Evolutionary conservation across 2,797 vertebrate genomes (phyloP).

Genomic region (Taenioides sp.): DNA sequence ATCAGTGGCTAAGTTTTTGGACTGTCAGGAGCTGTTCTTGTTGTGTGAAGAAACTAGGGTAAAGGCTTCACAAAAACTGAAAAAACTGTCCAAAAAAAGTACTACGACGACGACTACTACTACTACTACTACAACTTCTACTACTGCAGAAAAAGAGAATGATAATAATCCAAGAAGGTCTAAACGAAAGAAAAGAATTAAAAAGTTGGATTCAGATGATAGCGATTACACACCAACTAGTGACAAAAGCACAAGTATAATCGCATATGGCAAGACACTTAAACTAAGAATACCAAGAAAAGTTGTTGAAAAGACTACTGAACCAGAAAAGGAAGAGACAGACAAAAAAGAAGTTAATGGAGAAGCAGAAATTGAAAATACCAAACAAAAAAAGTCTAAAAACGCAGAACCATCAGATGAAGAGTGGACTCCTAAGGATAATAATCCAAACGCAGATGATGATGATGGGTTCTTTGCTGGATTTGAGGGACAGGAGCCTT

Average conservation of each 20-base stretch:
- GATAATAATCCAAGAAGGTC: conserved; percentile 2
- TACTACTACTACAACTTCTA: neutral
- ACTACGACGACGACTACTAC: neutral
- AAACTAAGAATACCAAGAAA: conserved; percentile 80
- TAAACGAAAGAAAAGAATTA: conserved; percentile 36
- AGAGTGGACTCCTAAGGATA: conserved; percentile 39
- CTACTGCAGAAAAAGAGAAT: conserved; percentile 6
- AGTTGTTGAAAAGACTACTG: conserved; percentile 40
- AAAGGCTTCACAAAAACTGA: conserved; percentile 22
- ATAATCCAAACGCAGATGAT: conserved; percentile 19
- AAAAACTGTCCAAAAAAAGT: neutral
- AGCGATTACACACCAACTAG: conserved; percentile 46
- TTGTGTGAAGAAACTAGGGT: conserved; percentile 76
- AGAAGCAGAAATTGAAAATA: conserved; percentile 12
- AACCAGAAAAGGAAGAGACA: neutral
- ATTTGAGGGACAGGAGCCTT: conserved; percentile 34
- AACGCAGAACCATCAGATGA: conserved; percentile 6
- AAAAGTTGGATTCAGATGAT: conserved; percentile 49
- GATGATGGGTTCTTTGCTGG: conserved; percentile 33
- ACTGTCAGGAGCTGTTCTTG: conserved; percentile 85
- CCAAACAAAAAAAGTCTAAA: conserved; percentile 4
- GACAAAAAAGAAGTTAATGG: conserved; percentile 8
- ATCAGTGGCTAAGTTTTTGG: conserved; percentile 83
- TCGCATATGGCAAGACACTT: conserved; percentile 64
- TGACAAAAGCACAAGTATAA: conserved; percentile 39